Conservation (phyloP, 2,113 vertebrate species). For the Centropristis striata region DNA sequence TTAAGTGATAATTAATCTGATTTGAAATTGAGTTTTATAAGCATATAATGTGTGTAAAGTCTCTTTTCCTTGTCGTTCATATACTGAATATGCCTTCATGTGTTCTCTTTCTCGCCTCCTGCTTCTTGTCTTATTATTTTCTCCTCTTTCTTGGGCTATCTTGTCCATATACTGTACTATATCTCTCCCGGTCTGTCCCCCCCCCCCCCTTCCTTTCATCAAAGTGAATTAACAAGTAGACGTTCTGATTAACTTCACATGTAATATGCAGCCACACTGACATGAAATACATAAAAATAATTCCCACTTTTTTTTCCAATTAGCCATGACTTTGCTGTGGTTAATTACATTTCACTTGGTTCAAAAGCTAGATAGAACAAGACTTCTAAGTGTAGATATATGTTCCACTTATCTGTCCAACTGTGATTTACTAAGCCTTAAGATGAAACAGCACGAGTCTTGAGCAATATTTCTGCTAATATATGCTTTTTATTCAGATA, state of each 20-base stretch:
- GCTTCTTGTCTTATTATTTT: background rate
- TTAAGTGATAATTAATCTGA: background rate
- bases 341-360: conserved; percentile 74
- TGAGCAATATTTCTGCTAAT: conserved; percentile 24
- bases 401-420: conserved; percentile 64
- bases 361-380: conserved; percentile 57
- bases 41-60: background rate
- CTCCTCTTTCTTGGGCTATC: conserved; percentile 10
- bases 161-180: conserved; percentile 30
- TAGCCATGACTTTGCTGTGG: conserved; percentile 72
- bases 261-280: conserved; percentile 59
- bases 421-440: conserved; percentile 61
- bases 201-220: conserved; percentile 31
- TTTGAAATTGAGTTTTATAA: no score
- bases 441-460: conserved; percentile 62
- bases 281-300: conserved; percentile 73
- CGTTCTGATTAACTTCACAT: conserved; percentile 72
- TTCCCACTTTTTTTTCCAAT: conserved; percentile 70
- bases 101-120: background rate
- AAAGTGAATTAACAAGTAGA: conserved; percentile 71
- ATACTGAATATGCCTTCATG: background rate
- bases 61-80: background rate
- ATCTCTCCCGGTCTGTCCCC: conserved; percentile 10
- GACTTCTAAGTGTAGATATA: conserved; percentile 63
- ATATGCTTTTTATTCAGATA: conserved; percentile 30